Base-by-base conservation (phyloP, 2,888 invertebrate species). In the Lasioglossum calceatum region DNA sequence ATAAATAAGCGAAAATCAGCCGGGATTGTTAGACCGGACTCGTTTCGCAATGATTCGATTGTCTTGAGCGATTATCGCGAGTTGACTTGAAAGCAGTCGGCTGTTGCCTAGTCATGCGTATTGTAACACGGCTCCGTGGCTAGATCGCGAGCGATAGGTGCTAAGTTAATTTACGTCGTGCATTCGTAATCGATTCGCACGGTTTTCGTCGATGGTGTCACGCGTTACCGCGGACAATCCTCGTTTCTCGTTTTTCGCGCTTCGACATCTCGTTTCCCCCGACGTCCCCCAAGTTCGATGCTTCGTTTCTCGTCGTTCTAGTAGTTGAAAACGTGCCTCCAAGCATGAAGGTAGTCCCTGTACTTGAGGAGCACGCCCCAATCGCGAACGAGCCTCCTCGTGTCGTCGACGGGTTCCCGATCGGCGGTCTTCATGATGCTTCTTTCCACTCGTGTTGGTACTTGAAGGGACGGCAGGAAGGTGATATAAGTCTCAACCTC, bases 401-500 rank as follows among this genome's bases (percentile, higher is more conserved):
- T 95, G 32, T 94, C 93, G 81, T 95, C 95, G 10, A 92, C 82
- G 1, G 95, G 94, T 42, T 94, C 89, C 19, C 95, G 92, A 81
- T 95, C 95, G 14, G 75, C 87, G 12, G 81, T 83, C 84, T 85
- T 93, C 95, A 95, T 95, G 78, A 95, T 94, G 79, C 92, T 92
- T 71, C 95, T 92, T 61, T 91, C 90, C n/a, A 94, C 91, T 58
- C 93, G 91, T 32, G 86, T 79, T 2, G 95, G 95, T 12, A 94
- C 61, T n/a, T 84, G 89, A 27, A 94, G 77, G 19, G 86, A 83
- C 1, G 94, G 92, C 50, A 94, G 74, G 0, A 81, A 78, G 2
- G 86, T 81, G 67, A 95, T 94, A 67, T 90, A 93, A 72, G 91
- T 96, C 86, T 97, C 96, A 36, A 97, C 96, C 89, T 96, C 96